Conservation (phyloP, 2,888 invertebrate genomes). For the Torymus tubicola region DNA sequence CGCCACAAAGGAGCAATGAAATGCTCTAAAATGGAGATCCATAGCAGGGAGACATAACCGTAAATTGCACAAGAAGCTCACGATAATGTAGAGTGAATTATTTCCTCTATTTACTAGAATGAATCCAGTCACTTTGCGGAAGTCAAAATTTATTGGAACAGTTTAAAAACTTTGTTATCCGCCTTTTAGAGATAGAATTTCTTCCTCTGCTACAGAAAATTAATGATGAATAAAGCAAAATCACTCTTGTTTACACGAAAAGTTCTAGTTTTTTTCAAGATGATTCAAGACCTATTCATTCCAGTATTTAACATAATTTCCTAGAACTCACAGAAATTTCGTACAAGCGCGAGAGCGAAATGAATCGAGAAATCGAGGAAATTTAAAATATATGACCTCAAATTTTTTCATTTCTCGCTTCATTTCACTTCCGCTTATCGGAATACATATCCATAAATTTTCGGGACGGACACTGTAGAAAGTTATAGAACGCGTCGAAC, state of each 20-base stretch:
- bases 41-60: conserved; percentile 18
- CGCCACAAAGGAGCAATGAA: not conserved
- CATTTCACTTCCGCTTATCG: conserved; percentile 14
- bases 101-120: conserved; percentile 16
- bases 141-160: too few relatives aligned
- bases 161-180: too few relatives aligned
- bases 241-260: too few relatives aligned
- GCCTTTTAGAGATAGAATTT: too few relatives aligned
- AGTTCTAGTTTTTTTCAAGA: too few relatives aligned
- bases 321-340: not conserved
- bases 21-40: conserved; percentile 5
- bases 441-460: conserved; percentile 2
- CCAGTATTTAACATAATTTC: not conserved
- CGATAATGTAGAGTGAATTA: conserved; percentile 19
- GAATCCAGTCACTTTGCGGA: too few relatives aligned
- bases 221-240: too few relatives aligned
- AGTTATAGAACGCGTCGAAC: not conserved
- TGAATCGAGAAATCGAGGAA: conserved; percentile 16
- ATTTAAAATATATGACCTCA: not conserved
- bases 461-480: conserved; percentile 3
- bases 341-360: not conserved
- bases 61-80: conserved; percentile 24
- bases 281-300: too few relatives aligned
- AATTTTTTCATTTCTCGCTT: conserved; percentile 16
- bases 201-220: too few relatives aligned